A percentile compares a stretch with the other conserved stretches of the same genome.
phyloP scores from a whole-genome alignment of 1,140 invertebrate genomes.

The Ridgeia piscesae region DNA sequence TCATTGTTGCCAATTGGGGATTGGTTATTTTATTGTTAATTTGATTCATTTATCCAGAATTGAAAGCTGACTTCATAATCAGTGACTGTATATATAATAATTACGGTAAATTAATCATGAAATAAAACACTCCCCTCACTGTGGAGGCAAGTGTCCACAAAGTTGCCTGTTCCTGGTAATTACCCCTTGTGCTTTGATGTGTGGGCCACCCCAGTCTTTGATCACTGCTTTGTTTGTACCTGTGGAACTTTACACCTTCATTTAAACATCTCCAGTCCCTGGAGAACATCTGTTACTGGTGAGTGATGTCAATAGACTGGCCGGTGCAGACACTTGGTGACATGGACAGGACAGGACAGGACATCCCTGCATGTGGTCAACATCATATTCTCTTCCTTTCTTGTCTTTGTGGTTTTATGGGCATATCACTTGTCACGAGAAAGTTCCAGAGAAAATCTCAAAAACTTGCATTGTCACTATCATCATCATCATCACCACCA shows the following conservation, averaged over 20 bases:
- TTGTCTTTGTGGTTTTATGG: background rate
- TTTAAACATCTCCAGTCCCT: background rate
- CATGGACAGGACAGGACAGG: no score
- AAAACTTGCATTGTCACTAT: no score
- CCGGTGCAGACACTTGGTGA: background rate
- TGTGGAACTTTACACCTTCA: background rate
- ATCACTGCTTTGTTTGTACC: background rate
- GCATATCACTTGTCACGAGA: no score
- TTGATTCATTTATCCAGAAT: background rate
- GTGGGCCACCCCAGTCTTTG: background rate
- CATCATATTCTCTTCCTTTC: background rate
- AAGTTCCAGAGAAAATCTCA: no score
- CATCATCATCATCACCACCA: no score
- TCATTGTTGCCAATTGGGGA: no score
- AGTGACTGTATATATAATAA: background rate
- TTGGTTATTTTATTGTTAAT: background rate
- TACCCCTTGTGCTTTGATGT: background rate
- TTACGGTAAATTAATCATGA: background rate
- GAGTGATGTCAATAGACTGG: background rate
- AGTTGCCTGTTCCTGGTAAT: background rate
- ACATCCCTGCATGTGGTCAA: background rate
- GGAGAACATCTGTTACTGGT: background rate
- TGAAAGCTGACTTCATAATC: background rate
- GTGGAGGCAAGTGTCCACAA: background rate
- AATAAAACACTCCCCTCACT: background rate